Evolutionary conservation across 2,113 vertebrate species (phyloP), one percentile per base, ranked within the genome.

Genomic region (Macquaria ambigua): DNA sequence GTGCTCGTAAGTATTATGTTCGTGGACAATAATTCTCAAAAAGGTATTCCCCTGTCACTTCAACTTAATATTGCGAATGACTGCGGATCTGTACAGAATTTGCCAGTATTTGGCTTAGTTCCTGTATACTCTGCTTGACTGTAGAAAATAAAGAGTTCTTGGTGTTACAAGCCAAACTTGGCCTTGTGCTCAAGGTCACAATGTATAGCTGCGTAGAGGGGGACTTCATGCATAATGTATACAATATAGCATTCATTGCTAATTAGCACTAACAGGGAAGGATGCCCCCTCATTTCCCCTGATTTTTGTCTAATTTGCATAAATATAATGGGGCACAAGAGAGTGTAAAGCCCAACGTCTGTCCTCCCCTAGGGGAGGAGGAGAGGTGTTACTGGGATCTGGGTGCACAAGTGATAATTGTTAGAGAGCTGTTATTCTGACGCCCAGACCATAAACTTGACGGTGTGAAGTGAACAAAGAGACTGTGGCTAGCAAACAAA

Each of bases 371-470:
- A 69, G 77, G 92, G 90, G 81, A 88, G 82, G 77, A 74, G 81
- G 75, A 84, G 90, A 91, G 90, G 89, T 92, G 89, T 92, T 87
- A 86, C 88, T 92, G 79, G 85, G 77, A 82, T 87, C 81, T 92
- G 94, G 81, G 89, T 94, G 84, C 85, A 84, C 83, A 85, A 84
- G 94, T 94, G 95, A 93, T 90, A 89, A 94, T 96, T 95, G 95
- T 94, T 89, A 90, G 87, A 87, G 93, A 95, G 96, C 92, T 90
- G 89, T 85, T 91, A 79, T 91, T 93, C 89, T 87, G 71, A 86
- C 8, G 68, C 82, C 81, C 59, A 70, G 72, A 69, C 79, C 83
- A 82, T 84, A 77, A 88, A 82, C 70, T 83, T 87, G 71, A 59
- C 14, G 20, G 83, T 87, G 79, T 90, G 62, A 71, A 74, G 63